Conservation (phyloP, 2,797 vertebrate genomes). For the Hydrolagus colliei region DNA sequence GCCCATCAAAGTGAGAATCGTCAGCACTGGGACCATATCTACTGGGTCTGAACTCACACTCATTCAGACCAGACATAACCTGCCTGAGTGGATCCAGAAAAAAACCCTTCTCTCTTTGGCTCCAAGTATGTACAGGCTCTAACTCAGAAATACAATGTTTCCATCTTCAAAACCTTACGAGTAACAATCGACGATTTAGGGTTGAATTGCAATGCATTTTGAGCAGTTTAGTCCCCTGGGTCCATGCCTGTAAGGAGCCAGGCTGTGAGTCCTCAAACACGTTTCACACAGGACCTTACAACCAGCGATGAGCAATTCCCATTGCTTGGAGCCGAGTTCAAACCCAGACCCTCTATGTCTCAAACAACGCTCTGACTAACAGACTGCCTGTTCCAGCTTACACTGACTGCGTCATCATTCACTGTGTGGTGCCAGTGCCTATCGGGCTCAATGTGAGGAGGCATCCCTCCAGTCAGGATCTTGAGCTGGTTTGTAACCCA, state of each 20-base stretch:
- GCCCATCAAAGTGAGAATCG: not conserved
- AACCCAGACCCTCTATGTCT: not conserved
- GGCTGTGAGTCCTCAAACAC: not conserved
- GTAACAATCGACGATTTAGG: too few species aligned
- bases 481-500: not conserved
- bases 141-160: too few species aligned
- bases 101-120: too few species aligned
- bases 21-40: not conserved
- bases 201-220: too few species aligned
- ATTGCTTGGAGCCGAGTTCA: not conserved
- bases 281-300: not conserved
- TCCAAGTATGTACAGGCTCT: too few species aligned
- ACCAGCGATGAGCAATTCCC: not conserved
- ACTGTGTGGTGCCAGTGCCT: not conserved
- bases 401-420: not conserved
- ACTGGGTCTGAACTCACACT: too few species aligned
- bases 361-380: not conserved
- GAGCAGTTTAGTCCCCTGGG: not conserved
- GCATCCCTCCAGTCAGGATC: not conserved
- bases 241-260: not conserved
- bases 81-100: too few species aligned
- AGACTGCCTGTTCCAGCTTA: too few species aligned
- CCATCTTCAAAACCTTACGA: too few species aligned
- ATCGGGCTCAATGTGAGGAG: not conserved
- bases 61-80: too few species aligned